phyloP scores from a whole-genome alignment of 1,140 invertebrate genomes.

The Holotrichia oblita region DNA sequence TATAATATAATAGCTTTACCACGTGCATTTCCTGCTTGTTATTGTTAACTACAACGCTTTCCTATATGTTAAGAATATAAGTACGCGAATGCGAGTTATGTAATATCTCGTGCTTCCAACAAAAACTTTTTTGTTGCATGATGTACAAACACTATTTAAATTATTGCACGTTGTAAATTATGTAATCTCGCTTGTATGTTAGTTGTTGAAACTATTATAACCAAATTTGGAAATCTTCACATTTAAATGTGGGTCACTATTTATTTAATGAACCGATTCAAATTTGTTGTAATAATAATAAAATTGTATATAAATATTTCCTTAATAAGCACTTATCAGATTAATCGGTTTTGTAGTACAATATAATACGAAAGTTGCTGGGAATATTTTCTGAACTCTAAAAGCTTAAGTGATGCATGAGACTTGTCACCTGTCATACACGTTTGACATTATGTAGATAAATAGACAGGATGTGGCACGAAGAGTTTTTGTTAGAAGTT shows the following conservation, averaged over 20 bases:
- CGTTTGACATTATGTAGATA: too few relatives aligned
- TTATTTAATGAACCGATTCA: neutral
- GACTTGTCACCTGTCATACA: too few relatives aligned
- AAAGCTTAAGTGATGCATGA: neutral
- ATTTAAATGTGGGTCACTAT: neutral
- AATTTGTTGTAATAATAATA: neutral
- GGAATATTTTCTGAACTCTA: neutral
- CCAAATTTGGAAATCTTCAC: conserved; percentile 9
- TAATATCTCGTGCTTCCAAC: conserved; percentile 2
- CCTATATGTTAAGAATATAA: conserved; percentile 11
- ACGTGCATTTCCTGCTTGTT: neutral
- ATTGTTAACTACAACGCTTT: neutral
- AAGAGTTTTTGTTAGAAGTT: too few relatives aligned
- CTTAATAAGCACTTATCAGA: neutral
- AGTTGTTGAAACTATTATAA: neutral
- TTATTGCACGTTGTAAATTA: neutral
- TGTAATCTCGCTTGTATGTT: neutral
- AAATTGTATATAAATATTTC: neutral
- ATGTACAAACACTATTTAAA: neutral
- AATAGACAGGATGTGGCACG: too few relatives aligned
- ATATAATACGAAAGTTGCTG: neutral
- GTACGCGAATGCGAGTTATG: neutral
- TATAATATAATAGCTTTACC: neutral
- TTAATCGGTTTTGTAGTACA: neutral
- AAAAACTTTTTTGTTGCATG: conserved; percentile 7